Conservation (phyloP, 2,888 invertebrate genomes). For the Cremastinae sp. region DNA sequence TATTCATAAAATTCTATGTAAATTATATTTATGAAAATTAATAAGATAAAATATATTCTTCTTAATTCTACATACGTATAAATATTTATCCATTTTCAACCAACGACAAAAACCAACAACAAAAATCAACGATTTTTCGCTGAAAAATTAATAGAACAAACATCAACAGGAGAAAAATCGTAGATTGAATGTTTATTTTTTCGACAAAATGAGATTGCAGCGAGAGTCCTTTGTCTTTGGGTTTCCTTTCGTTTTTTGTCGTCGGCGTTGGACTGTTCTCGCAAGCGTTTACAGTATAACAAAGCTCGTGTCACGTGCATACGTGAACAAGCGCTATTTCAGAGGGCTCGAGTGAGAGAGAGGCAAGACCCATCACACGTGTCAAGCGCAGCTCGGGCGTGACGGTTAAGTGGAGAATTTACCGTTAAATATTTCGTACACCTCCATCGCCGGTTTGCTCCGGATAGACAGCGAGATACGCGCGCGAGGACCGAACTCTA, state of each 20-base stretch:
- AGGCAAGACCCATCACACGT: constrained; percentile 58
- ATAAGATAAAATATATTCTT: too few relatives aligned
- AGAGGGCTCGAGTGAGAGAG: constrained; percentile 40
- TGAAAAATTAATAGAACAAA: too few relatives aligned
- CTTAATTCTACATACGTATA: too few relatives aligned
- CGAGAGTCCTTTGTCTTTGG: too few relatives aligned
- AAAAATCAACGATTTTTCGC: too few relatives aligned
- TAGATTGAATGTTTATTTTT: neutral
- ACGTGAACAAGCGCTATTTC: constrained; percentile 48
- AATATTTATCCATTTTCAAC: too few relatives aligned
- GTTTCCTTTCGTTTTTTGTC: neutral
- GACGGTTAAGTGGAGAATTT: constrained; percentile 61
- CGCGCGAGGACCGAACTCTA: constrained; percentile 9
- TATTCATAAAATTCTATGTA: too few relatives aligned
- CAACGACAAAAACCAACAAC: too few relatives aligned
- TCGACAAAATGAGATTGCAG: too few relatives aligned
- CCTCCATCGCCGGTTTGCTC: constrained; percentile 17
- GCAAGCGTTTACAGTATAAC: constrained; percentile 25
- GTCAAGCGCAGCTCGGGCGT: constrained; percentile 58
- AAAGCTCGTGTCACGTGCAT: constrained; percentile 44
- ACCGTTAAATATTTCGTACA: constrained; percentile 58
- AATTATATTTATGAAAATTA: too few relatives aligned
- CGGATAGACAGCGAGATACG: constrained; percentile 9
- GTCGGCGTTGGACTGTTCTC: neutral
- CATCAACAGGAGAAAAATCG: neutral